Percentiles rank a stretch among this genome's conserved stretches.
phyloP scores from a whole-genome alignment of 1,140 invertebrate species.

The Bombus waltoni region DNA sequence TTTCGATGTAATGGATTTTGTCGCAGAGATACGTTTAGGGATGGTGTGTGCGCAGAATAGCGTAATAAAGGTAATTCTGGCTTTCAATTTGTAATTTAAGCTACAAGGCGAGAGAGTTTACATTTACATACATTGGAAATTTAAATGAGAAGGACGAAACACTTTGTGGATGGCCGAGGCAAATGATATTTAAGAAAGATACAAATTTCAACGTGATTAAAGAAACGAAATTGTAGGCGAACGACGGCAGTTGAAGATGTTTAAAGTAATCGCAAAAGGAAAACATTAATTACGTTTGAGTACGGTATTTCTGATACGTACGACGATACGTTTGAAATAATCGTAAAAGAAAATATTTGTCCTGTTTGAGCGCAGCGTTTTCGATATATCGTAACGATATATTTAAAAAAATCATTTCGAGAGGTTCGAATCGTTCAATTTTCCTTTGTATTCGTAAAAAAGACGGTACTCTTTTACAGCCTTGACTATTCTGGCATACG shows the following conservation, averaged over 20 bases:
- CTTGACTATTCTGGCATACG: no score
- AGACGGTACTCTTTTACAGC: not conserved
- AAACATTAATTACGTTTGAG: no score
- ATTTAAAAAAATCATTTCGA: not conserved
- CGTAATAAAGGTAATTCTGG: not conserved
- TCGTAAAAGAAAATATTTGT: not conserved
- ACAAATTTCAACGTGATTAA: not conserved
- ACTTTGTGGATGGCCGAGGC: not conserved
- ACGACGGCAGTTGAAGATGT: no score
- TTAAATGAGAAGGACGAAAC: not conserved
- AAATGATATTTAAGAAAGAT: not conserved
- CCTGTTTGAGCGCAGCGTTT: no score
- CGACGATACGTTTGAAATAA: no score
- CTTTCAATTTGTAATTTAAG: not conserved
- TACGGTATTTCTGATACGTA: no score
- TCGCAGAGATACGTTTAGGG: not conserved
- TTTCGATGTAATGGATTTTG: not conserved
- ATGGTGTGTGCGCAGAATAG: no score
- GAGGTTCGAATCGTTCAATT: not conserved
- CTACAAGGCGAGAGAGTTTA: not conserved
- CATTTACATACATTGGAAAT: constrained; percentile 5
- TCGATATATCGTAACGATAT: not conserved
- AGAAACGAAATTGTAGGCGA: not conserved
- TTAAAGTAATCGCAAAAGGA: no score
- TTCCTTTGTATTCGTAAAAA: not conserved